Conservation (phyloP, 1,140 invertebrate species). For the Maconellicoccus hirsutus region DNA sequence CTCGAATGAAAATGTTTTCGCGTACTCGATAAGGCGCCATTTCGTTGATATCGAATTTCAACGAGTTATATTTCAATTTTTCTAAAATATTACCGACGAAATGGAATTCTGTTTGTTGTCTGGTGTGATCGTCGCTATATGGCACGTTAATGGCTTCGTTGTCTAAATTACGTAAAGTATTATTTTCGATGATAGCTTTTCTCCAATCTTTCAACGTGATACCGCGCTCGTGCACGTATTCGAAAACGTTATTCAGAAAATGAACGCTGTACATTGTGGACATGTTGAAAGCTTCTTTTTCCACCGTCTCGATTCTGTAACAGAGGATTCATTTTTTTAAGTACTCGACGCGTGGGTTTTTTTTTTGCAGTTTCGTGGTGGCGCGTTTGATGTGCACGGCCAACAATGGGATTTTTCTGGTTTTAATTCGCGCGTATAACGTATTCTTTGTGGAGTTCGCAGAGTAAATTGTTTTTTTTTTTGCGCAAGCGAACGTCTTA, state of each 20-base stretch:
- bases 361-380: too few species aligned
- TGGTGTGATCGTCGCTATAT: slow-evolving; percentile 31
- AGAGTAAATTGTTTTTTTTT: too few species aligned
- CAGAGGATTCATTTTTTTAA: neutral
- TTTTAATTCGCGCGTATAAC: too few species aligned
- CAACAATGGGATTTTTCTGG: too few species aligned
- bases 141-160: slow-evolving; percentile 40
- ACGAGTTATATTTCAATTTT: slow-evolving; percentile 38
- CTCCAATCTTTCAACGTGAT: slow-evolving; percentile 50
- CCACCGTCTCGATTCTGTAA: slow-evolving; percentile 49
- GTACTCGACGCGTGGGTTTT: too few species aligned
- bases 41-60: slow-evolving; percentile 39
- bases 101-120: slow-evolving; percentile 38
- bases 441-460: too few species aligned
- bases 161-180: slow-evolving; percentile 46
- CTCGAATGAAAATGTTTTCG: slow-evolving; percentile 45
- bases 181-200: slow-evolving; percentile 46
- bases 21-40: neutral
- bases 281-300: slow-evolving; percentile 47
- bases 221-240: slow-evolving; percentile 40
- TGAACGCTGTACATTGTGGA: slow-evolving; percentile 44
- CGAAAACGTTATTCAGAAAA: slow-evolving; percentile 48
- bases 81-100: slow-evolving; percentile 50
- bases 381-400: too few species aligned
- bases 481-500: too few species aligned